These are phyloP conservation scores for Brachionichthys hirsutus DNA, from an alignment of 2,113 vertebrate species.

Conservation along the genomic window DNA sequence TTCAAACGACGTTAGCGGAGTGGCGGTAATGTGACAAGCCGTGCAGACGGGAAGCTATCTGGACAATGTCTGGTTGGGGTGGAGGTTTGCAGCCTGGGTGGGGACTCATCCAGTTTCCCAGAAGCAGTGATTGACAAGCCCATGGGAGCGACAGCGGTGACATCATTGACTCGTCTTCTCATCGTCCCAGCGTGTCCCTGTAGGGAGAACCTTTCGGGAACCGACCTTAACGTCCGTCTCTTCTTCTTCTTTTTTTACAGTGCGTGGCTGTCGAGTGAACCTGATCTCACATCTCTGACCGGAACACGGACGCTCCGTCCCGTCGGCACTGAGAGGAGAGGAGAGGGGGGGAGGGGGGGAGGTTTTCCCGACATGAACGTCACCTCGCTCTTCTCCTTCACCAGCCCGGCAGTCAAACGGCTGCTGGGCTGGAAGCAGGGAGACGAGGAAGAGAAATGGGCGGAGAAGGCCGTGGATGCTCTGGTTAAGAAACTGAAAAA, in stretches of 20 bases:
- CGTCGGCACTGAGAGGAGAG: constrained; percentile 16
- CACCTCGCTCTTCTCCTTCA: constrained; percentile 98
- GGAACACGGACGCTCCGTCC: background rate
- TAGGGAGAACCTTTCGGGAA: background rate
- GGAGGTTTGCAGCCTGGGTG: constrained; percentile 40
- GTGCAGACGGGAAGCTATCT: constrained; percentile 63
- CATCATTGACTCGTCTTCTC: constrained; percentile 24
- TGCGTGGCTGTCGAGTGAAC: constrained; percentile 18
- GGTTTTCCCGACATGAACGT: constrained; percentile 85
- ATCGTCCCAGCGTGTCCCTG: background rate
- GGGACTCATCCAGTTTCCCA: constrained; percentile 57
- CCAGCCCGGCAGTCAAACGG: constrained; percentile 94
- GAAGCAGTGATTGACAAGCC: constrained; percentile 50
- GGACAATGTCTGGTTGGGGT: constrained; percentile 52
- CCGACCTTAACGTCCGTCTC: constrained; percentile 1
- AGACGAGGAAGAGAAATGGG: constrained; percentile 98
- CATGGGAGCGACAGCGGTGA: constrained; percentile 18
- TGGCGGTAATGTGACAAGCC: constrained; percentile 59
- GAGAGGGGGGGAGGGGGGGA: constrained; percentile 48
- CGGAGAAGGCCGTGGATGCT: constrained; percentile 95
- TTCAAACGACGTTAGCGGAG: constrained; percentile 47
- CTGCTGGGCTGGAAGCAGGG: constrained; percentile 97
- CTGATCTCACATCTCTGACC: constrained; percentile 11
- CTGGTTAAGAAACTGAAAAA: constrained; percentile 98
- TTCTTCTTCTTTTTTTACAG: constrained; percentile 42